These are phyloP conservation scores for Pristis pectinata DNA, from an alignment of 2,797 vertebrate genomes.

Conservation along the genomic window DNA sequence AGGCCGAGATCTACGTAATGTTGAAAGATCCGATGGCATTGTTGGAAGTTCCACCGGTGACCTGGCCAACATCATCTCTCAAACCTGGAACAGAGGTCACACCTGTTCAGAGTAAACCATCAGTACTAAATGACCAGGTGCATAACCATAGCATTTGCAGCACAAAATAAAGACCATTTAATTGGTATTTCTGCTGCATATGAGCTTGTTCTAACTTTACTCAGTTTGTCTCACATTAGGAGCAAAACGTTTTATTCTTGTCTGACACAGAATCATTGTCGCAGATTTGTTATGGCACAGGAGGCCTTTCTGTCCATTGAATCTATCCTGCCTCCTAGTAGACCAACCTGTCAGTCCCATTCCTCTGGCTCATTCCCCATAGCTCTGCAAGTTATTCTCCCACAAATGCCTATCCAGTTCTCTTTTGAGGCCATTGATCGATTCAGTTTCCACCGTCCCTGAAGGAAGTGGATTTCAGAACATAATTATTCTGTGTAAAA, in stretches of 20 bases:
- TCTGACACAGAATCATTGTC: no score
- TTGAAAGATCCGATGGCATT: no score
- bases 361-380: no score
- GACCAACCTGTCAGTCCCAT: no score
- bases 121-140: background rate
- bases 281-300: no score
- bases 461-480: no score
- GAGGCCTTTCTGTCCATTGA: no score
- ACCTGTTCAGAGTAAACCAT: background rate
- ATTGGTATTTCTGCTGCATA: background rate
- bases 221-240: background rate
- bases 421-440: no score
- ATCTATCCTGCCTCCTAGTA: no score
- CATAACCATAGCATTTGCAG: background rate
- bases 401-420: background rate
- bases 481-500: no score
- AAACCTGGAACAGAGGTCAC: background rate
- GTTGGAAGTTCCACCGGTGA: background rate
- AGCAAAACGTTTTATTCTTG: background rate
- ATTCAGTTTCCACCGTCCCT: no score
- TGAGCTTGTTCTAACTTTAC: background rate
- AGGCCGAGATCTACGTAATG: background rate
- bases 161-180: background rate
- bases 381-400: no score
- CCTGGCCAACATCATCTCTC: background rate